Evolutionary conservation across 1,140 invertebrate species (phyloP).

Genomic region (Colletes gigas): DNA sequence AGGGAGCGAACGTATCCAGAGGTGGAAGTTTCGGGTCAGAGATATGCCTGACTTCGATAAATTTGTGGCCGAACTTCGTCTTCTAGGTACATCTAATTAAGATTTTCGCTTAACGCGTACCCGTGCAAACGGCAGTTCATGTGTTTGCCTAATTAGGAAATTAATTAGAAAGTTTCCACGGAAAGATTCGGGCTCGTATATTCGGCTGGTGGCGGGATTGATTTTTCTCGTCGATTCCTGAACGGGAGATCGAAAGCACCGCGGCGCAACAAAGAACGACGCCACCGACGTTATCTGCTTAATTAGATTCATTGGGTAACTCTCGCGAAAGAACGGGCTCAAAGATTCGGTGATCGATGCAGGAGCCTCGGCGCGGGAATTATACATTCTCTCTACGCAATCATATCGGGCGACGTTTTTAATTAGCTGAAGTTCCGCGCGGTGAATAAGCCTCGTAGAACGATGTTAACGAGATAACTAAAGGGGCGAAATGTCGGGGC

Average conservation of each 20-base stretch:
- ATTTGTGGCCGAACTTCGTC: conserved; percentile 44
- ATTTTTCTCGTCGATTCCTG: neutral
- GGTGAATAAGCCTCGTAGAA: neutral
- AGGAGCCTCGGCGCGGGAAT: conserved; percentile 47
- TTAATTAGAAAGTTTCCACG: conserved; percentile 29
- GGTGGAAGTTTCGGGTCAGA: conserved; percentile 39
- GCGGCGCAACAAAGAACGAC: conserved; percentile 53
- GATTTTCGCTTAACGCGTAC: conserved; percentile 38
- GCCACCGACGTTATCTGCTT: conserved; percentile 69
- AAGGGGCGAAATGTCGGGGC: conserved; percentile 1
- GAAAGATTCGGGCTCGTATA: neutral
- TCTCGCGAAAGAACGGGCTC: conserved; percentile 56
- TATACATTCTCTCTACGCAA: conserved; percentile 62
- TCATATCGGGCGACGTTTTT: conserved; percentile 72
- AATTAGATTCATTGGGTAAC: conserved; percentile 72
- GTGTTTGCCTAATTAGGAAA: conserved; percentile 28
- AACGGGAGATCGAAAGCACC: neutral
- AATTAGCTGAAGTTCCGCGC: conserved; percentile 69
- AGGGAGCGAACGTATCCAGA: conserved; percentile 29
- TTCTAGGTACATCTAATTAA: conserved; percentile 57
- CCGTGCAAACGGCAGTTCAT: neutral
- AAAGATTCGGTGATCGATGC: conserved; percentile 72
- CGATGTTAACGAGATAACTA: conserved; percentile 14
- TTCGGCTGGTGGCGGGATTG: neutral
- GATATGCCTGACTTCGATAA: conserved; percentile 52